Percentiles rank a stretch among this genome's conserved stretches.
Conservation (phyloP, 2,888 invertebrate genomes). For the Sphaerophoria rueppellii region DNA sequence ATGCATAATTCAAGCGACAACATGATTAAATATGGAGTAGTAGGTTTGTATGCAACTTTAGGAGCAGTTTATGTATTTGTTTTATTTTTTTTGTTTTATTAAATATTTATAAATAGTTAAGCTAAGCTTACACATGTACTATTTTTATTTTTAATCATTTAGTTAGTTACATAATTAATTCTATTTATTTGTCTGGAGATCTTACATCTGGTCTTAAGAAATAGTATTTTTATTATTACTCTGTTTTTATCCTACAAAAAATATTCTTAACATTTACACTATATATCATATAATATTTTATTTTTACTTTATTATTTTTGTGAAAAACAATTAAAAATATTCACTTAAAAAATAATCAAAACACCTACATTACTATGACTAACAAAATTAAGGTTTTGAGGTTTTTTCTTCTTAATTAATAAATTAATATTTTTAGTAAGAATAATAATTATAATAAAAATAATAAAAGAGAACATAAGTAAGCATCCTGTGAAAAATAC, state of each 20-base stretch:
- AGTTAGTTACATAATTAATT: conserved; percentile 49
- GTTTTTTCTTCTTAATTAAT: conserved; percentile 17
- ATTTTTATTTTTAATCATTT: conserved; percentile 17
- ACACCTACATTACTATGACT: conserved; percentile 69
- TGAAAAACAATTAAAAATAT: conserved; percentile 45
- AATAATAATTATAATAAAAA: neutral
- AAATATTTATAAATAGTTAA: conserved; percentile 1
- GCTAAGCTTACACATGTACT: conserved; percentile 21
- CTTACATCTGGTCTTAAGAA: conserved; percentile 69
- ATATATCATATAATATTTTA: conserved; percentile 36
- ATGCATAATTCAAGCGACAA: conserved; percentile 62
- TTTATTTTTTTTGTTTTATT: conserved; percentile 19
- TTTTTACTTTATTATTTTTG: conserved; percentile 20
- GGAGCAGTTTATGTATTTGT: conserved; percentile 18
- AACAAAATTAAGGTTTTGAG: conserved; percentile 37
- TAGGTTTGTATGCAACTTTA: neutral
- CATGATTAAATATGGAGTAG: conserved; percentile 28
- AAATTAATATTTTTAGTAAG: too few relatives aligned
- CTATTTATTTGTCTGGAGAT: conserved; percentile 74
- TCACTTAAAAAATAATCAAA: conserved; percentile 40
- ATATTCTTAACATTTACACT: neutral
- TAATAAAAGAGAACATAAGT: neutral
- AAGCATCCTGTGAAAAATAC: conserved; percentile 29
- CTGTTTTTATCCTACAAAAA: neutral
- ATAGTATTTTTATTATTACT: conserved; percentile 23